phyloP scores from a whole-genome alignment of 2,113 vertebrate species.

The Cynocephalus volans region DNA sequence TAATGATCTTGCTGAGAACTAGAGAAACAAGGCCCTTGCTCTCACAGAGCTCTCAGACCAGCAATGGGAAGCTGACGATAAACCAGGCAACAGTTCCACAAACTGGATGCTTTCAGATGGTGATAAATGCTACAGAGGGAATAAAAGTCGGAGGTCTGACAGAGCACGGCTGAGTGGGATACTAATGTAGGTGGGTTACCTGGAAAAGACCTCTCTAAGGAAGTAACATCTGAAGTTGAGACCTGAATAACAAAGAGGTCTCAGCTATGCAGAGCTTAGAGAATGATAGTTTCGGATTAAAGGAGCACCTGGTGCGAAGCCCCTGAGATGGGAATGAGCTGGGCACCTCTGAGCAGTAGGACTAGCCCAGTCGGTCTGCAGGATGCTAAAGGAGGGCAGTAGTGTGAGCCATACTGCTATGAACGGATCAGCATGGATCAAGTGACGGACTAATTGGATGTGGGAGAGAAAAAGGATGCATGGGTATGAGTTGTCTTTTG shows the following conservation, averaged over 20 bases:
- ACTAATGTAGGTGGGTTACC: not conserved
- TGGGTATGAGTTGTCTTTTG: too few species aligned
- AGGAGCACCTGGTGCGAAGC: not conserved
- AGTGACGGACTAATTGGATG: not conserved
- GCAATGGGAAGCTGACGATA: not conserved
- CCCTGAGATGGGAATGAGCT: not conserved
- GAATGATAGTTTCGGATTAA: not conserved
- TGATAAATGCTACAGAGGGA: not conserved
- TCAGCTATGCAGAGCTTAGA: not conserved
- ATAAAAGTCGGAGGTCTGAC: not conserved
- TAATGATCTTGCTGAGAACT: not conserved
- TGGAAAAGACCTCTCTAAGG: not conserved
- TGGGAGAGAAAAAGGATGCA: not conserved
- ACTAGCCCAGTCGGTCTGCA: not conserved
- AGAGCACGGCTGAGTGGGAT: accelerated
- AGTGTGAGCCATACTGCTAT: not conserved
- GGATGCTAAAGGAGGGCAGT: too few species aligned
- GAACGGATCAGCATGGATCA: not conserved
- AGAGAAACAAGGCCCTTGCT: not conserved
- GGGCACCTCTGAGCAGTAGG: not conserved
- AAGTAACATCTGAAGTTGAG: not conserved
- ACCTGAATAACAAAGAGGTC: not conserved
- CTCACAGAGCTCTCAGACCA: not conserved
- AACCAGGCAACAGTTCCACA: accelerated
- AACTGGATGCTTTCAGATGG: not conserved